Conservation (phyloP, 2,797 vertebrate species). For the Streptopelia turtur region DNA sequence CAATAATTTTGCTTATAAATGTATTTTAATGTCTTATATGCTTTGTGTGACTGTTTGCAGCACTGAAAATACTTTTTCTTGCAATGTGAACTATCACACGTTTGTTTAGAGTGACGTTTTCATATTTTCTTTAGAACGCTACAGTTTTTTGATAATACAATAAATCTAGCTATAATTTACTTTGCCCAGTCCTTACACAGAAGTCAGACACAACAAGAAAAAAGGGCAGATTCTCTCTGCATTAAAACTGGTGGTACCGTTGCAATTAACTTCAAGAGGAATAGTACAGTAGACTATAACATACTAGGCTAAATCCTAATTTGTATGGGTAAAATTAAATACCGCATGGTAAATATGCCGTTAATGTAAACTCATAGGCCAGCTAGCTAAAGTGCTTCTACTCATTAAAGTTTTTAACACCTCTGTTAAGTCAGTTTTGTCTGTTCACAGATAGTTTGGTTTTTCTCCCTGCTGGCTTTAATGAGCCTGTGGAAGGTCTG, state of each 20-base stretch:
- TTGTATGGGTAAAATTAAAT: background rate
- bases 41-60: conserved; percentile 18
- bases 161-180: background rate
- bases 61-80: conserved; percentile 1
- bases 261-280: background rate
- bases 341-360: background rate
- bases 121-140: background rate
- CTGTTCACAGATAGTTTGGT: background rate
- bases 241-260: background rate
- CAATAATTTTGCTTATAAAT: conserved; percentile 61
- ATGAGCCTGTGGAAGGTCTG: background rate
- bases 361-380: background rate
- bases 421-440: background rate
- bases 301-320: background rate
- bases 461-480: background rate
- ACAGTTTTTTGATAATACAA: background rate
- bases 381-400: background rate
- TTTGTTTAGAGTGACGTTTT: background rate
- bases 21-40: conserved; percentile 26
- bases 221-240: background rate
- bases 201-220: background rate
- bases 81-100: background rate
- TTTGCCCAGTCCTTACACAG: background rate
- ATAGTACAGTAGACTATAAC: background rate
- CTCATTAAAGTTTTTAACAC: background rate